Conservation (phyloP, 2,113 vertebrate genomes). For the Oncorhynchus masou region DNA sequence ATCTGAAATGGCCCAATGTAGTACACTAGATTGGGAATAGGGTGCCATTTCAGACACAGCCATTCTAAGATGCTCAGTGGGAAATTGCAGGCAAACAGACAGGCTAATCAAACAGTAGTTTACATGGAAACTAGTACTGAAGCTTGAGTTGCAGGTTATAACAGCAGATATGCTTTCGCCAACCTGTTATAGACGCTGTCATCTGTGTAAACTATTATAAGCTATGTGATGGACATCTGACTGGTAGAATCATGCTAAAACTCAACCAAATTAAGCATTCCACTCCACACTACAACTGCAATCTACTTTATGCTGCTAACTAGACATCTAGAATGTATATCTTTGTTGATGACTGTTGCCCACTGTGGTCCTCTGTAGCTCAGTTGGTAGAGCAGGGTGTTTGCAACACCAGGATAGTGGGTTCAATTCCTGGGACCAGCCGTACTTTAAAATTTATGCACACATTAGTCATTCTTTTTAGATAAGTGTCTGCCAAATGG, state of each 20-base stretch:
- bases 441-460: too few relatives aligned
- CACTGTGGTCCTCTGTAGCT: neutral
- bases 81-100: too few relatives aligned
- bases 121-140: neutral
- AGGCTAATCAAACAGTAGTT: neutral
- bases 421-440: too few relatives aligned
- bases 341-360: neutral
- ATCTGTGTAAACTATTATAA: neutral
- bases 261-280: neutral
- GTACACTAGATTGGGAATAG: neutral
- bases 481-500: too few relatives aligned
- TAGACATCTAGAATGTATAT: neutral
- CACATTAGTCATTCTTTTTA: too few relatives aligned
- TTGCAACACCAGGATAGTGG: too few relatives aligned
- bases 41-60: neutral
- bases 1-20: neutral
- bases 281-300: neutral
- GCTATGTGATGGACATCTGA: neutral
- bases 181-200: neutral
- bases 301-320: neutral
- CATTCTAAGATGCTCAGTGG: too few relatives aligned
- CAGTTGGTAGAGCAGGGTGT: too few relatives aligned
- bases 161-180: neutral
- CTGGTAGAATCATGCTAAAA: neutral
- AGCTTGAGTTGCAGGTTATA: neutral